Conservation (phyloP, 2,797 vertebrate species). For the Crotalus adamanteus region DNA sequence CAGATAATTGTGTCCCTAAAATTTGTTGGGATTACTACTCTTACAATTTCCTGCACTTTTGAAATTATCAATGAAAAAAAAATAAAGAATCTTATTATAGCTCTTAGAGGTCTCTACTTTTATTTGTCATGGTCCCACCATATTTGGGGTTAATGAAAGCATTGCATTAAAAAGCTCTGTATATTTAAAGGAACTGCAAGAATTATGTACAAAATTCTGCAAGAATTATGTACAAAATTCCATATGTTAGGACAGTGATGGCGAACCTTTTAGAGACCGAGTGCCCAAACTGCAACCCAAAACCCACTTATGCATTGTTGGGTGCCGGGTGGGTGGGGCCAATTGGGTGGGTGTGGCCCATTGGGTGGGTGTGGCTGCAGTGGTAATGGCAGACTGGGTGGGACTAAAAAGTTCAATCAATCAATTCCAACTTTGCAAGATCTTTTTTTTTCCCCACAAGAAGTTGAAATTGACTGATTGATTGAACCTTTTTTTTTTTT, state of each 20-base stretch:
- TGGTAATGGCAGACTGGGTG: no score
- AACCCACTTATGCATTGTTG: no score
- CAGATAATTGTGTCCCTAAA: neutral
- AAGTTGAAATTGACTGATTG: no score
- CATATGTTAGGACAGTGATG: neutral
- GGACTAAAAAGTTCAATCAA: no score
- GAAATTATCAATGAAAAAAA: neutral
- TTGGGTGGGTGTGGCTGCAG: no score
- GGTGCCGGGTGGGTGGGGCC: no score
- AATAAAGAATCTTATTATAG: neutral
- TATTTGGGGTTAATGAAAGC: neutral
- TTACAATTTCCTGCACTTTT: neutral
- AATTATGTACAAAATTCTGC: neutral
- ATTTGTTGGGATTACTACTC: neutral
- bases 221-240: neutral
- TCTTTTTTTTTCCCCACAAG: no score
- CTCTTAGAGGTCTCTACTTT: neutral
- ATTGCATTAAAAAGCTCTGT: neutral
- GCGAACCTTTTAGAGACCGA: no score
- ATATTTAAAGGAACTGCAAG: neutral
- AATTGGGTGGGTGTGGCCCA: no score
- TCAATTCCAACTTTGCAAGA: no score
- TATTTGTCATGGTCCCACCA: neutral
- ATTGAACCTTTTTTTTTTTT: no score
- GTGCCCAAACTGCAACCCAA: no score